These are phyloP conservation scores for Hypotaenidia philippensis DNA, from an alignment of 2,797 vertebrate species.

Conservation along the genomic window DNA sequence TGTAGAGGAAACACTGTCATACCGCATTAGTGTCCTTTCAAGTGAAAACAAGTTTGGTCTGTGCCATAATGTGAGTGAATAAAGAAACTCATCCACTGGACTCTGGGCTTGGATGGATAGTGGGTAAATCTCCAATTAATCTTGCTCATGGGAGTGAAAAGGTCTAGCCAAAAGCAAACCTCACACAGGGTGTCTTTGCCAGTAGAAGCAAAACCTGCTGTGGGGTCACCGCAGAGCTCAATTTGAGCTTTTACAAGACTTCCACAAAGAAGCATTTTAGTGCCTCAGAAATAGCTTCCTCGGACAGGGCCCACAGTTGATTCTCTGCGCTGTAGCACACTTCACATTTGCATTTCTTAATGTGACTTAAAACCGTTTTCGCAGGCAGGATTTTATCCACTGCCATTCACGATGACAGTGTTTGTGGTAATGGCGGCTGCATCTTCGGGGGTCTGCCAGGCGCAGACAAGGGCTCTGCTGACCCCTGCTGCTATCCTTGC, in stretches of 20 bases:
- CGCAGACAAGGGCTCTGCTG: slow-evolving; percentile 41
- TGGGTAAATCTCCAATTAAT: background rate
- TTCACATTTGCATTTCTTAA: background rate
- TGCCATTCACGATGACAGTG: background rate
- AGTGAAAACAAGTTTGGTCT: slow-evolving; percentile 4
- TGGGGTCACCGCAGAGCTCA: background rate
- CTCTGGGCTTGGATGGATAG: background rate
- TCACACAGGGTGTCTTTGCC: background rate
- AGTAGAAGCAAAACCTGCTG: background rate
- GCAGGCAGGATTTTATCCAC: background rate
- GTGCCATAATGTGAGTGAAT: slow-evolving; percentile 18
- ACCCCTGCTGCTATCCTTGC: slow-evolving; percentile 44
- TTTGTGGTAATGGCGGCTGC: background rate
- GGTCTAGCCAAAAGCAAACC: background rate
- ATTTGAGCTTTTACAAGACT: background rate
- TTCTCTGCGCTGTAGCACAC: background rate
- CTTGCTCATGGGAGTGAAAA: background rate
- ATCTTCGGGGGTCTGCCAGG: background rate
- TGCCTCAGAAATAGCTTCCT: background rate
- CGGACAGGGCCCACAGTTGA: background rate
- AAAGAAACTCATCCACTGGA: background rate
- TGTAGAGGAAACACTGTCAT: background rate
- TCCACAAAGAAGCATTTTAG: background rate
- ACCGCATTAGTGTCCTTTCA: background rate
- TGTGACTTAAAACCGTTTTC: background rate